A percentile compares a stretch with the other conserved stretches of the same genome.
Conservation (phyloP, 1,140 invertebrate species). For the Drosophila aff. region DNA sequence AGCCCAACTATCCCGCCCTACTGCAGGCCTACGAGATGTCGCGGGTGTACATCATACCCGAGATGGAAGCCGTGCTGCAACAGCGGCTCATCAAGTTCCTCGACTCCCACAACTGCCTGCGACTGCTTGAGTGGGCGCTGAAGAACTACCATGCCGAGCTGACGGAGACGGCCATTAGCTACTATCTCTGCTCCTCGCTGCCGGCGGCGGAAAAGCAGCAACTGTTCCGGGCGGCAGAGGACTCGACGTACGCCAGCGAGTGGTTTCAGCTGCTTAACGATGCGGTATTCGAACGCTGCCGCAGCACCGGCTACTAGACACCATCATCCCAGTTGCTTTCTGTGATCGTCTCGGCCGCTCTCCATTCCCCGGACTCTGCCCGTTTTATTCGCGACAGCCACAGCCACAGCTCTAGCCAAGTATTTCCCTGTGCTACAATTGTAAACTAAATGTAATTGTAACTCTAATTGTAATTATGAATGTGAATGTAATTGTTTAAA, state of each 20-base stretch:
- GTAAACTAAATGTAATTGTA: conserved; percentile 21
- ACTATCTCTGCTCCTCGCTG: conserved; percentile 73
- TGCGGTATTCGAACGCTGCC: conserved; percentile 75
- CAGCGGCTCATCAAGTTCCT: conserved; percentile 67
- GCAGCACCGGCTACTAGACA: conserved; percentile 68
- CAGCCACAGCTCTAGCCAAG: conserved; percentile 37
- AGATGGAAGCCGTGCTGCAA: conserved; percentile 69
- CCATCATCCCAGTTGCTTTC: conserved; percentile 28
- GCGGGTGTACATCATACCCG: conserved; percentile 79
- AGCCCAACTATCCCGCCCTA: conserved; percentile 67
- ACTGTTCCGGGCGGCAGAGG: conserved; percentile 76
- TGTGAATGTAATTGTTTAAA: conserved; percentile 5
- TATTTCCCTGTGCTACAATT: conserved; percentile 46
- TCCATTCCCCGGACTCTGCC: conserved; percentile 23
- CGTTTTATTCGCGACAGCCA: conserved; percentile 41
- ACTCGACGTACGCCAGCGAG: conserved; percentile 73
- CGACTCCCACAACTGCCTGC: conserved; percentile 69
- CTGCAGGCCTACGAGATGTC: conserved; percentile 83
- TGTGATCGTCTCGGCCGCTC: conserved; percentile 41
- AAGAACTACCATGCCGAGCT: conserved; percentile 82
- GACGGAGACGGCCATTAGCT: conserved; percentile 78
- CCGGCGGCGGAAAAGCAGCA: conserved; percentile 62
- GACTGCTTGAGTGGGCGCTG: conserved; percentile 77
- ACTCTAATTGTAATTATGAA: not conserved
- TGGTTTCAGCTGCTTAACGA: conserved; percentile 83